Base-by-base conservation (phyloP, 92 coral and sea anemone species). In the Umimayanthus kanabou region DNA sequence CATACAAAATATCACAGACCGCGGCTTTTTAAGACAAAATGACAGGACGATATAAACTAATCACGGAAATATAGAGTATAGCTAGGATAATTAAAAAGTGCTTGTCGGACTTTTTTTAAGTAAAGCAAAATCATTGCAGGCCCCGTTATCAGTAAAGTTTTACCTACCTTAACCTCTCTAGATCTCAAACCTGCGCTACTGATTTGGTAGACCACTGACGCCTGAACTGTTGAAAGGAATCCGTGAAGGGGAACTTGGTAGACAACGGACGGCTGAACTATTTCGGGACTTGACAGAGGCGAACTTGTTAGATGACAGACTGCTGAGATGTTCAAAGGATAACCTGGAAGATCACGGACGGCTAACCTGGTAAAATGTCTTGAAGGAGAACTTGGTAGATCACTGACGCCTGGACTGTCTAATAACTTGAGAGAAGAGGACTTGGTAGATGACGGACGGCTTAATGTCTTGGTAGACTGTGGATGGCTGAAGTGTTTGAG, bases 271-370 rank as follows among this genome's bases (percentile, higher is more conserved):
- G 1, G 70, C 70, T 64, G 70, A 64, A 64, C 70, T 64, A 64
- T 64, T 64, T 64, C 70, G 1, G 70, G 70, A 64, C 49, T 43
- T 43, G 49, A 43, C 2, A 43, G 70, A 64, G 70, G 70, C 70
- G 1, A 64, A 64, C 70, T 64, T 64, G 70, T 9, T 64, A 64
- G 70, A 64, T 64, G 70, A 64, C 4, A 64, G 70, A 9, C 70
- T 64, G 70, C 70, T 64, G 70, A 64, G 4, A 3, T 64, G 70
- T 9, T 64, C 70, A 64, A 64, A 64, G 70, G 70, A 64, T 64
- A 64, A 64, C 70, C 70, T 64, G 70, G 70, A 64, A 64, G 70
- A 64, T 64, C 70, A 64, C 70, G 70, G 70, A 64, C 70, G 70
- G 70, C 70, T 9, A 64, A 64, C 70, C 70, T 64, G 70, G 70